Conservation (phyloP, 1,140 invertebrate genomes). For the Brachionus sp. region DNA sequence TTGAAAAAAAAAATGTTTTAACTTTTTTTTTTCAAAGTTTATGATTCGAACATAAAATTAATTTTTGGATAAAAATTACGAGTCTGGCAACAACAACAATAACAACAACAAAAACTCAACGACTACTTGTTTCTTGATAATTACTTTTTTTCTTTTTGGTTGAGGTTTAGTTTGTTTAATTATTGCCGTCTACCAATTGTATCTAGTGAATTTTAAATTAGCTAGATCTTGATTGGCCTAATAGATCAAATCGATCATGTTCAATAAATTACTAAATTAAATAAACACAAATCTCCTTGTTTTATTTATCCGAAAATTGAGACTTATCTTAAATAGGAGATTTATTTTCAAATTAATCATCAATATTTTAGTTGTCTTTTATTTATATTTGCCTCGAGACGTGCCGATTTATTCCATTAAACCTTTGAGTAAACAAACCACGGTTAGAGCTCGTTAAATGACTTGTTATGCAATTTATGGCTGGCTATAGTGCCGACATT, state of each 20-base stretch:
- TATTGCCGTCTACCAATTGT: neutral
- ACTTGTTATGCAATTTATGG: neutral
- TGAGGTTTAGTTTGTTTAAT: neutral
- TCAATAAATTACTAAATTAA: neutral
- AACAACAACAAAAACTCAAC: neutral
- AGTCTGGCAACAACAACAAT: conserved; percentile 3
- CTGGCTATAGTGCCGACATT: neutral
- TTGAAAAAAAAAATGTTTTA: conserved; percentile 1
- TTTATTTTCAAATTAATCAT: conserved; percentile 19
- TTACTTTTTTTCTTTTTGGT: neutral
- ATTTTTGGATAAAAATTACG: conserved; percentile 18
- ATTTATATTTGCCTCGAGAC: neutral
- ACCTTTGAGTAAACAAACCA: neutral
- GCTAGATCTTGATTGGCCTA: neutral
- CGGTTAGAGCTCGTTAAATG: neutral
- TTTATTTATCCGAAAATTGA: conserved; percentile 35
- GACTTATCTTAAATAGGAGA: conserved; percentile 26
- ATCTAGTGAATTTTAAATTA: neutral
- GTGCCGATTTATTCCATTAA: neutral
- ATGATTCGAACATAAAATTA: conserved; percentile 6
- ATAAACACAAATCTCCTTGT: neutral
- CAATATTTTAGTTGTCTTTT: conserved; percentile 1
- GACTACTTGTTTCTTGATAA: conserved; percentile 31
- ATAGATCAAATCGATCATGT: neutral
- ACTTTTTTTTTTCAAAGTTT: neutral